Conservation (phyloP, 2,797 vertebrate species). For the Chaenodraco wilsoni region DNA sequence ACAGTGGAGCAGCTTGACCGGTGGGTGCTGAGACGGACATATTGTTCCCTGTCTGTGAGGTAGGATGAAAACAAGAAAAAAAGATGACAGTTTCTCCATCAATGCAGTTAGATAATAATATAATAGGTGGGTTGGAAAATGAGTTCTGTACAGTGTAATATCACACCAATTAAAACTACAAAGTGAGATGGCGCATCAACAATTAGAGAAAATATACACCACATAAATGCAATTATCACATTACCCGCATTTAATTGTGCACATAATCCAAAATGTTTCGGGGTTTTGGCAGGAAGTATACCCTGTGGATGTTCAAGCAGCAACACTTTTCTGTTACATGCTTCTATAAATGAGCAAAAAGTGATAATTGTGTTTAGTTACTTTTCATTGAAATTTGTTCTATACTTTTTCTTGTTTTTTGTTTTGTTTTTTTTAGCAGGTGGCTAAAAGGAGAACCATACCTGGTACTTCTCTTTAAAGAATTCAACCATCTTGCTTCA, state of each 20-base stretch:
- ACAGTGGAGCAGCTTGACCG: too few species aligned
- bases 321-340: conserved; percentile 21
- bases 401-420: neutral
- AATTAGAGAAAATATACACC: neutral
- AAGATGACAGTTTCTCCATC: neutral
- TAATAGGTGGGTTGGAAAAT: neutral
- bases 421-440: neutral
- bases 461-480: neutral
- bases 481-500: neutral
- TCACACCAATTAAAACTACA: neutral
- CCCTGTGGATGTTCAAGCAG: neutral
- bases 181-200: neutral
- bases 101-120: neutral
- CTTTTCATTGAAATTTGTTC: neutral
- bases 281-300: conserved; percentile 28
- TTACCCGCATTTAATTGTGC: neutral
- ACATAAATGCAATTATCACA: conserved; percentile 39
- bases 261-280: conserved; percentile 13
- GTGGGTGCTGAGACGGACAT: too few species aligned
- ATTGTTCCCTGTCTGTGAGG: too few species aligned
- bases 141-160: conserved; percentile 2
- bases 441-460: neutral
- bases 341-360: conserved; percentile 34
- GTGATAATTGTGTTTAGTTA: conserved; percentile 27
- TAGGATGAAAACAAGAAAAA: neutral